Base-by-base conservation (phyloP, 1,140 invertebrate genomes). In the Drosophila subobscura region DNA sequence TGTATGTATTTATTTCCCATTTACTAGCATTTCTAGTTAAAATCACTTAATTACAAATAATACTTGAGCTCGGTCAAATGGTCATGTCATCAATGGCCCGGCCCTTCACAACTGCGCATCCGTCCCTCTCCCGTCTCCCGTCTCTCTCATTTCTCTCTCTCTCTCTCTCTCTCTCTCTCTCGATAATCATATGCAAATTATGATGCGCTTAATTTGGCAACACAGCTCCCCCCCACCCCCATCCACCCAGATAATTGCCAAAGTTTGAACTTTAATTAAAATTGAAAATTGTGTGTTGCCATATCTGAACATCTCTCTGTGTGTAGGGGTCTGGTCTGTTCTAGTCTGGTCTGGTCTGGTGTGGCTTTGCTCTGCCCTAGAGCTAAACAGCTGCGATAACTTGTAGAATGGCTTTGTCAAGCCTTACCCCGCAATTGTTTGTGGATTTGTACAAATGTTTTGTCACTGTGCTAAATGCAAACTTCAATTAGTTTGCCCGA, bases 401-500 rank as follows among this genome's bases (percentile, higher is more conserved):
- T 67, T 68, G 66, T 68, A 44, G 66, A 70, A 68, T 68, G 66
- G 64, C 63, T 68, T 49, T 56, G 33, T 40, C 66, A 23, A 46
- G 46, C 8, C 7, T 5, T 29, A 16, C 37, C 20, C 29, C 33
- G 66, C 44, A 70, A 68, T 70, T 70, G 66, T 70, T 70, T 70
- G 68, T 67, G 66, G 63, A 70, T 70, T 70, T 68, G 64, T 68
- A 50, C 72, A 77, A 80, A 77, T 80, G 78, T 80, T 80, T 72
- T 77, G 67, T 77, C 75, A 78, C 78, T 66, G 65, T 59, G 56
- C 71, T 66, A 70, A 72, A 78, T 78, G 56, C 75, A 78, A 70
- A 83, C 74, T 81, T 73, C 78, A 81, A 81, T 81, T 81, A 81
- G 79, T 70, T 67, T 53, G 72, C 25, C 53, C 42, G 65, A 63